Evolutionary conservation across 2,113 vertebrate genomes (phyloP).

Genomic region (Hucho hucho): DNA sequence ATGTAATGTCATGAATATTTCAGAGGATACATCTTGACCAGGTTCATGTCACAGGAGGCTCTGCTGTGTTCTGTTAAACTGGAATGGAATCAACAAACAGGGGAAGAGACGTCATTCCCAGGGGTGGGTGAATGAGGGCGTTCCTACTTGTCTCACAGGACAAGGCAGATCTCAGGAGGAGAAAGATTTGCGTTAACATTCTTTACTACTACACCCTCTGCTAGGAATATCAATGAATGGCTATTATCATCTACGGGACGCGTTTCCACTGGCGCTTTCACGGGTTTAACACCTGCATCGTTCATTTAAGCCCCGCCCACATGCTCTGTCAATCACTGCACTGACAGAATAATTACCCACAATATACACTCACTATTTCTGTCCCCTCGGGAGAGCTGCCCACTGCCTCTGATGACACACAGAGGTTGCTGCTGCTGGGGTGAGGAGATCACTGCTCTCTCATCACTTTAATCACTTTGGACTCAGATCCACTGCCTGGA

Average conservation of each 20-base stretch:
- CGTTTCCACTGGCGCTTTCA: conserved; percentile 1
- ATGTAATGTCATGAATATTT: not conserved
- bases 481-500: not conserved
- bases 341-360: conserved; percentile 30
- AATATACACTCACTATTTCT: not conserved
- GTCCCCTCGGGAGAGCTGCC: not conserved
- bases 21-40: too few relatives aligned
- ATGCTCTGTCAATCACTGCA: conserved; percentile 30
- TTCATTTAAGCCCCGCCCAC: conserved; percentile 3
- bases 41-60: too few relatives aligned
- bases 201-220: not conserved
- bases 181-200: not conserved
- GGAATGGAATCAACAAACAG: not conserved
- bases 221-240: not conserved
- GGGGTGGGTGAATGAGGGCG: not conserved
- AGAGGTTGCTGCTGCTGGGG: not conserved
- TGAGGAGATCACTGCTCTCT: conserved; percentile 2
- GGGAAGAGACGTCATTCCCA: not conserved
- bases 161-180: not conserved
- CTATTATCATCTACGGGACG: not conserved
- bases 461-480: conserved; percentile 8
- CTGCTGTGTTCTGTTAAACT: not conserved
- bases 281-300: conserved; percentile 16
- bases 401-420: not conserved
- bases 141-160: not conserved